A percentile compares a stretch with the other conserved stretches of the same genome.
Evolutionary conservation across 2,888 invertebrate species (phyloP).

Genomic region (Cantharis flavilabris): DNA sequence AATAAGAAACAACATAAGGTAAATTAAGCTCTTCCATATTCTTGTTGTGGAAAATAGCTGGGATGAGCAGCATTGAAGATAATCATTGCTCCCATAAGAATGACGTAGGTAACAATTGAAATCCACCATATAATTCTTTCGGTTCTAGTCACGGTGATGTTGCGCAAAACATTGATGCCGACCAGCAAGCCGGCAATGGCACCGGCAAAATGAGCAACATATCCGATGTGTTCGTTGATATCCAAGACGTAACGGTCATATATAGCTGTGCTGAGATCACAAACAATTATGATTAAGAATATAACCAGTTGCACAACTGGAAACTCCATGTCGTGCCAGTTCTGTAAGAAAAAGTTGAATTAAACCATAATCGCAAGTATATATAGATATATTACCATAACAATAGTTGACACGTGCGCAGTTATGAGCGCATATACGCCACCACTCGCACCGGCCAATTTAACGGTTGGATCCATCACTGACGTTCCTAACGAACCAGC

Average conservation of each 20-base stretch:
- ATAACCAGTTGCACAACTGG: conserved; percentile 83
- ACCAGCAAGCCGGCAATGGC: conserved; percentile 82
- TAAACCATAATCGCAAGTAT: background rate
- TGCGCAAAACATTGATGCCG: conserved; percentile 67
- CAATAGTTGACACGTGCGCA: conserved; percentile 89
- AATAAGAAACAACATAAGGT: background rate
- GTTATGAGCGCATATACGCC: conserved; percentile 94
- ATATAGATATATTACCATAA: no score
- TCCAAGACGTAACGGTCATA: conserved; percentile 82
- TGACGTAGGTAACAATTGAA: conserved; percentile 57
- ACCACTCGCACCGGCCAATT: conserved; percentile 91
- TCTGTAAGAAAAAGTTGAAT: conserved; percentile 51
- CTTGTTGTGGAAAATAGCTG: conserved; percentile 46
- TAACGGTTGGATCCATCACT: conserved; percentile 77
- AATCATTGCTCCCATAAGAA: conserved; percentile 59
- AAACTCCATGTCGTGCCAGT: conserved; percentile 97
- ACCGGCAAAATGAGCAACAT: conserved; percentile 93
- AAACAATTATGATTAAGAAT: conserved; percentile 77
- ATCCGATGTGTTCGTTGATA: conserved; percentile 80
- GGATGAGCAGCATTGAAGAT: conserved; percentile 59
- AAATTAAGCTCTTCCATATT: background rate
- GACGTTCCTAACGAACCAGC: conserved; percentile 86
- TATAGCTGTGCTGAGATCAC: conserved; percentile 88
- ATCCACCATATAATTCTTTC: conserved; percentile 65
- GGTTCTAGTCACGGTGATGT: conserved; percentile 63